Percentiles rank a stretch among this genome's conserved stretches.
phyloP scores from a whole-genome alignment of 2,888 invertebrate species.

The Sphaerophoria rueppellii region DNA sequence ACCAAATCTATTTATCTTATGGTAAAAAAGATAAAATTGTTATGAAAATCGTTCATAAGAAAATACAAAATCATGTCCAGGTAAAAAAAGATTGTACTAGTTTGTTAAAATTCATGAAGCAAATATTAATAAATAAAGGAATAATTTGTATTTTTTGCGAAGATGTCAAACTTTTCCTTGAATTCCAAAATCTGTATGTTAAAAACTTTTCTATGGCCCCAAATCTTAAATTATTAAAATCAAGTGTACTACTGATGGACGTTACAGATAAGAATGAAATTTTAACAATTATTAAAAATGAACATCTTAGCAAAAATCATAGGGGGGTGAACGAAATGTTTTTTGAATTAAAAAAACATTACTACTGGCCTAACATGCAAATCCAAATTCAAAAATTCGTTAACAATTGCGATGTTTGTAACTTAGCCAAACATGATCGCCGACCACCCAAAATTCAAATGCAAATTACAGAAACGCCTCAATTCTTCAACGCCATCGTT shows the following conservation, averaged over 20 bases:
- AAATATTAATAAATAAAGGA: not conserved
- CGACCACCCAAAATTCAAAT: constrained; percentile 5
- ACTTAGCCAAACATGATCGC: constrained; percentile 28
- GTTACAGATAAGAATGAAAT: constrained; percentile 17
- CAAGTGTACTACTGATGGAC: not conserved
- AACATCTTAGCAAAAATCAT: constrained; percentile 17
- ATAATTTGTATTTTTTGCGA: not conserved
- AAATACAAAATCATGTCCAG: constrained; percentile 18
- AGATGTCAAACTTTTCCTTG: not conserved
- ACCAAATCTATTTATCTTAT: not conserved
- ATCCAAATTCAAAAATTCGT: constrained; percentile 37
- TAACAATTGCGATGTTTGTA: constrained; percentile 45
- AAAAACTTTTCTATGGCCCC: not conserved
- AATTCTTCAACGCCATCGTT: constrained; percentile 27
- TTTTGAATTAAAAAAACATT: constrained; percentile 1
- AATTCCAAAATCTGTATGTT: not conserved
- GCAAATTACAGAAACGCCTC: constrained; percentile 17
- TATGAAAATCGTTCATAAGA: constrained; percentile 30
- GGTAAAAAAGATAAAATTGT: constrained; percentile 17
- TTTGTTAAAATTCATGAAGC: not conserved
- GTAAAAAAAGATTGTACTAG: not conserved
- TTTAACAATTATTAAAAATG: constrained; percentile 12
- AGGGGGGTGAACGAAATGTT: constrained; percentile 69
- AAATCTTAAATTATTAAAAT: constrained; percentile 11
- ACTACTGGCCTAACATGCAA: constrained; percentile 4